phyloP scores from a whole-genome alignment of 2,113 vertebrate genomes.

The Symphodus melops region DNA sequence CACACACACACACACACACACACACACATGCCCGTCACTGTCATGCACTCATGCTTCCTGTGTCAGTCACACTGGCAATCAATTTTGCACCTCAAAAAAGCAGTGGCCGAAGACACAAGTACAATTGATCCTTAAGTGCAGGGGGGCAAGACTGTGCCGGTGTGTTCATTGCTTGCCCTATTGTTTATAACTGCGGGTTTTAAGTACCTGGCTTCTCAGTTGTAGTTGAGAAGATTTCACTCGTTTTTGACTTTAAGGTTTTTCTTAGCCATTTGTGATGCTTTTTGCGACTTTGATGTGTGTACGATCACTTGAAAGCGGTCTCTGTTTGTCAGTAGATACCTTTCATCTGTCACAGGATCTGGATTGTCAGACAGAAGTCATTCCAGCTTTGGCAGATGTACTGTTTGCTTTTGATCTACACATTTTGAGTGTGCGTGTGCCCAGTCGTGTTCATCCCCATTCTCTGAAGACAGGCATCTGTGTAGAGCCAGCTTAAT shows the following conservation, averaged over 20 bases:
- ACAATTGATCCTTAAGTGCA: conserved; percentile 50
- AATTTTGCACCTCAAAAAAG: conserved; percentile 43
- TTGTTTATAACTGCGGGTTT: conserved; percentile 1
- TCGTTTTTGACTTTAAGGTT: neutral
- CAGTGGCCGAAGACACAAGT: conserved; percentile 43
- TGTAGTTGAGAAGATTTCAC: neutral
- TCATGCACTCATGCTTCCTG: conserved; percentile 29
- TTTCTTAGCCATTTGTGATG: neutral
- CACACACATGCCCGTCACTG: neutral
- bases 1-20: neutral
- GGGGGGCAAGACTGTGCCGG: neutral
- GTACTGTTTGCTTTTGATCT: conserved; percentile 2
- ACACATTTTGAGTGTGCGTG: conserved; percentile 16
- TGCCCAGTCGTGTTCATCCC: neutral
- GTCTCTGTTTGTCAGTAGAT: neutral
- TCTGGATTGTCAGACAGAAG: conserved; percentile 13
- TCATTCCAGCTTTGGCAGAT: conserved; percentile 8
- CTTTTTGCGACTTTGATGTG: neutral
- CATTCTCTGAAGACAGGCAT: conserved; percentile 15
- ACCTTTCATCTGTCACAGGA: neutral
- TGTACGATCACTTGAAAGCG: neutral
- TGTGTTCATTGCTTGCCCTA: neutral
- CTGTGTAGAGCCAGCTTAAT: conserved; percentile 8
- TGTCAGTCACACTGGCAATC: conserved; percentile 49
- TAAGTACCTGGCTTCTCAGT: neutral